These are phyloP conservation scores for Dreissena polymorpha DNA, from an alignment of 1,140 invertebrate species.

Conservation along the genomic window DNA sequence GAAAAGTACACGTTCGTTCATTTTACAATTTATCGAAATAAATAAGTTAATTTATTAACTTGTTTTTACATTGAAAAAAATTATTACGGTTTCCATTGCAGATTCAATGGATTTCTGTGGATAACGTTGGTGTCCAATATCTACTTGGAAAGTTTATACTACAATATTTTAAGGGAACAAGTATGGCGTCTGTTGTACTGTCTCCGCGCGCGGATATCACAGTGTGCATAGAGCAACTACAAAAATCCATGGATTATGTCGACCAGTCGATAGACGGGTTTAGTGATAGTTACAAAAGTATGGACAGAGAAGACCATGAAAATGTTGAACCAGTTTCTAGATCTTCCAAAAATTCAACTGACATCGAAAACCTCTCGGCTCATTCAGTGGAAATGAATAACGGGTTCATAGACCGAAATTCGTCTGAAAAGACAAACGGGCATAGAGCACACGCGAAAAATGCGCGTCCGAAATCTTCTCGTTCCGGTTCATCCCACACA, in stretches of 20 bases:
- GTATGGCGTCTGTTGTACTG: too few species aligned
- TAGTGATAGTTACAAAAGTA: conserved; percentile 32
- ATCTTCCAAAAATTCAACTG: not conserved
- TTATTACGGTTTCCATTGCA: too few species aligned
- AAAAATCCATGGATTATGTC: conserved; percentile 14
- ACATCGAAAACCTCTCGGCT: not conserved
- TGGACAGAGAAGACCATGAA: not conserved
- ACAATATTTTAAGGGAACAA: too few species aligned
- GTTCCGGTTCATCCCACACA: not conserved
- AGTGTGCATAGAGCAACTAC: conserved; percentile 19
- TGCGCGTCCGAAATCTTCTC: conserved; percentile 12
- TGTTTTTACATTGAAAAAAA: too few species aligned
- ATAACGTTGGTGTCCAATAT: too few species aligned
- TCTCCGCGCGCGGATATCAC: conserved; percentile 29
- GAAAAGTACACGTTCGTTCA: too few species aligned
- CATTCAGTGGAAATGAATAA: conserved; percentile 16
- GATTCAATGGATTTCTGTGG: too few species aligned
- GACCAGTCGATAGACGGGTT: conserved; percentile 29
- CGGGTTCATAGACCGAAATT: conserved; percentile 10
- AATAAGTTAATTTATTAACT: too few species aligned
- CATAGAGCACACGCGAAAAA: not conserved
- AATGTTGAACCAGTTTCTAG: conserved; percentile 13
- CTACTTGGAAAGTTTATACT: too few species aligned
- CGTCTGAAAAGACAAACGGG: not conserved
- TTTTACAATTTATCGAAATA: too few species aligned